phyloP scores from a whole-genome alignment of 2,797 vertebrate genomes.

The Typhlichthys eigenmanni region DNA sequence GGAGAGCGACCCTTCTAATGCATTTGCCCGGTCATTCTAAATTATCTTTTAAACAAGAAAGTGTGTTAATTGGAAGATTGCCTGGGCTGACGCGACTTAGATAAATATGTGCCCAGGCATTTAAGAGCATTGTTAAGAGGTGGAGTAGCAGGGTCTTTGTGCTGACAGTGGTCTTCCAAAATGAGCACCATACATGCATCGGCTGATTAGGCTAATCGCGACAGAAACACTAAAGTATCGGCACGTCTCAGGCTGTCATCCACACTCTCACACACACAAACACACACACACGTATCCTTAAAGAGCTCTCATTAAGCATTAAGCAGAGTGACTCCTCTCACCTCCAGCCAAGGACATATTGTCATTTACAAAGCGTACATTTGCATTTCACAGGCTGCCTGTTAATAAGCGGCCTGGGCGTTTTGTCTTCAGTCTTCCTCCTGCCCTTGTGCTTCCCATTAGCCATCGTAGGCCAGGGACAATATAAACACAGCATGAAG shows the following conservation, averaged over 20 bases:
- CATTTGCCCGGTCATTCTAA: constrained; percentile 6
- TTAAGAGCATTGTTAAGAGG: constrained; percentile 16
- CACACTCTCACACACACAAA: constrained; percentile 58
- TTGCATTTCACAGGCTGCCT: constrained; percentile 62
- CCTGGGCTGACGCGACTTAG: not conserved
- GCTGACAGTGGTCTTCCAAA: constrained; percentile 18
- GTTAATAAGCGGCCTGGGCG: constrained; percentile 62
- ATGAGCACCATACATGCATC: constrained; percentile 26
- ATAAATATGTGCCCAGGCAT: constrained; percentile 20
- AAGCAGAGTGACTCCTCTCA: constrained; percentile 66
- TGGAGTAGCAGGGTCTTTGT: constrained; percentile 5
- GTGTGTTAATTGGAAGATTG: not conserved
- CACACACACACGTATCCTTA: constrained; percentile 52
- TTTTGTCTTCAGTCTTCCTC: constrained; percentile 46
- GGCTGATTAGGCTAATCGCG: constrained; percentile 36
- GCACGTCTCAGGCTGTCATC: constrained; percentile 58
- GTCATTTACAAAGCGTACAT: constrained; percentile 64
- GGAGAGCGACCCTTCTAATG: not conserved
- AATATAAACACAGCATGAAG: constrained; percentile 44
- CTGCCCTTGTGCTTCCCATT: constrained; percentile 32
- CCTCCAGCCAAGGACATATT: constrained; percentile 69
- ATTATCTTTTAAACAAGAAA: not conserved
- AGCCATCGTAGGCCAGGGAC: constrained; percentile 44
- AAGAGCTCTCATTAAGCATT: constrained; percentile 69
- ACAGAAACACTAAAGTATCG: constrained; percentile 49